Conservation (phyloP, 2,888 invertebrate species). For the Cerceris rybyensis region DNA sequence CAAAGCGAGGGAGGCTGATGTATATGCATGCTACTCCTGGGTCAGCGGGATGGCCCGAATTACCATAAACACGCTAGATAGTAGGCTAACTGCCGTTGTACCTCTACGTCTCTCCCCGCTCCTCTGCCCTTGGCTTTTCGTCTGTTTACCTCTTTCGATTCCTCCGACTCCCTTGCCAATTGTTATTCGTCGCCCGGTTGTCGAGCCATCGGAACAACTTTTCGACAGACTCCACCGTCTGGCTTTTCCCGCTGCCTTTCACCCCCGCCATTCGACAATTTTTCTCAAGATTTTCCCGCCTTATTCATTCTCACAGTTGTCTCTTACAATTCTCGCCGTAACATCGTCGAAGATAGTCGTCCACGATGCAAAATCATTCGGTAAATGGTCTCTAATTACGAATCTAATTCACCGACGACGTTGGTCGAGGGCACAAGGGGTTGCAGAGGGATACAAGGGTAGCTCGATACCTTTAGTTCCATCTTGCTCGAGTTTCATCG, state of each 20-base stretch:
- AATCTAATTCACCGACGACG: constrained; percentile 1
- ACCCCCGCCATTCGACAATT: neutral
- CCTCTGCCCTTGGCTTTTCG: neutral
- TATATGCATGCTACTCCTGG: constrained; percentile 75
- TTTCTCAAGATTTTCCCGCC: neutral
- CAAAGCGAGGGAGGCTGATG: constrained; percentile 75
- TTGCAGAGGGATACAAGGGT: constrained; percentile 16
- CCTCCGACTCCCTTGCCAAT: constrained; percentile 35
- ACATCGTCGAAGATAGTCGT: neutral
- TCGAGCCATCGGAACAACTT: constrained; percentile 13
- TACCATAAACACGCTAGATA: constrained; percentile 76
- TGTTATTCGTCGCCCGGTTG: constrained; percentile 22
- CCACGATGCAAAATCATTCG: neutral
- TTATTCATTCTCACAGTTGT: neutral
- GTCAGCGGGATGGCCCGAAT: constrained; percentile 72
- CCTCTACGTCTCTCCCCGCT: constrained; percentile 43
- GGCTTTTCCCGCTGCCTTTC: neutral
- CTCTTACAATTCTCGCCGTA: neutral
- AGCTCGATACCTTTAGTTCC: constrained; percentile 1
- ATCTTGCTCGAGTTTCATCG: constrained; percentile 40
- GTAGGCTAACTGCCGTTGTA: constrained; percentile 73
- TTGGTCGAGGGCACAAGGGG: constrained; percentile 25
- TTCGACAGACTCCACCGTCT: constrained; percentile 7
- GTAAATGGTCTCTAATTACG: constrained; percentile 38
- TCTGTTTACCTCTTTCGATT: constrained; percentile 52